These are phyloP conservation scores for Grallaria varia DNA, from an alignment of 2,113 vertebrate species.

Conservation along the genomic window DNA sequence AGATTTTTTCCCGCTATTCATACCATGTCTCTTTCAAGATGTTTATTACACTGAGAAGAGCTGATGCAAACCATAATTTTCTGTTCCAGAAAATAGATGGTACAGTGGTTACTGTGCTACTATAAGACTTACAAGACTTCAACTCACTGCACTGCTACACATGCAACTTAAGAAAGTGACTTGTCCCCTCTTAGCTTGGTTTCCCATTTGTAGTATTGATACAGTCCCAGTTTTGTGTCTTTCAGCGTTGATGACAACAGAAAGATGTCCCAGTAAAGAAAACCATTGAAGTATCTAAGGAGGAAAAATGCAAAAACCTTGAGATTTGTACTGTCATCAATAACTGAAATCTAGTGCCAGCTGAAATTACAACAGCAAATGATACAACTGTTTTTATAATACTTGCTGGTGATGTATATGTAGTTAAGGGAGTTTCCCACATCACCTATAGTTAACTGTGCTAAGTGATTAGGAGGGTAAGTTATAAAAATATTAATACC, in stretches of 20 bases:
- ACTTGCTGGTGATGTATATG: not conserved
- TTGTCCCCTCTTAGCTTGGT: not conserved
- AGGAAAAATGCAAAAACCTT: not conserved
- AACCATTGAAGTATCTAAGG: not conserved
- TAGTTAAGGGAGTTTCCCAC: not conserved
- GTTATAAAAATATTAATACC: not conserved
- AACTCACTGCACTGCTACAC: not conserved
- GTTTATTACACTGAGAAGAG: not conserved
- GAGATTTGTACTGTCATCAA: not conserved
- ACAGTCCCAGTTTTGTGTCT: not conserved
- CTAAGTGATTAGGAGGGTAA: not conserved
- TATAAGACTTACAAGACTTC: not conserved
- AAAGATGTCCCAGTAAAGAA: not conserved
- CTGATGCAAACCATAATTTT: not conserved
- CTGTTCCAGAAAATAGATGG: not conserved
- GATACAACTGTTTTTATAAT: not conserved
- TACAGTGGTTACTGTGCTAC: not conserved
- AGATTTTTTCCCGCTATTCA: fast-evolving
- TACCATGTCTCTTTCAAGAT: not conserved
- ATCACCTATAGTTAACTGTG: not conserved
- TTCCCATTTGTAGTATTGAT: not conserved
- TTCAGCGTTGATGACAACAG: not conserved
- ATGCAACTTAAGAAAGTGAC: not conserved
- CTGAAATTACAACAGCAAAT: not conserved
- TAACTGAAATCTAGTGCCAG: not conserved